Conservation (phyloP, 2,888 invertebrate genomes). For the Exephanes ischioxanthus region DNA sequence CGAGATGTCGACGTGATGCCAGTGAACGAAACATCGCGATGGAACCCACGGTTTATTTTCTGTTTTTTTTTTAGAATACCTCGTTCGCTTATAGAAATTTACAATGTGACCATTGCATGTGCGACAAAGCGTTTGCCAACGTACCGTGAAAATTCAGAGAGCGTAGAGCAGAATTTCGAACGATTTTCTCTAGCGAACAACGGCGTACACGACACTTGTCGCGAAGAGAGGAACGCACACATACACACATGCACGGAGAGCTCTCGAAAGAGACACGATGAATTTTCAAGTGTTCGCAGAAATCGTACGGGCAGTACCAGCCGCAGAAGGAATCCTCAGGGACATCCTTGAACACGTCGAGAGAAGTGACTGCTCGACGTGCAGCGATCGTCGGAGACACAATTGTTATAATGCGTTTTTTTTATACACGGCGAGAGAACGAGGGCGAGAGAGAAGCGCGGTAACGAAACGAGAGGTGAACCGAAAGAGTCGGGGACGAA, state of each 20-base stretch:
- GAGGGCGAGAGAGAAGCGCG: neutral
- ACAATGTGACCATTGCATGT: neutral
- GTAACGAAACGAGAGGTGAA: neutral
- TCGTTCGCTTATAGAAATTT: neutral
- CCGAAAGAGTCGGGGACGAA: neutral
- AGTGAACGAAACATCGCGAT: neutral
- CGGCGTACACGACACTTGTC: slow-evolving; percentile 20
- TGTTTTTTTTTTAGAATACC: neutral
- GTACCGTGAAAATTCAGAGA: slow-evolving; percentile 60
- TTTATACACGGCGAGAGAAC: neutral
- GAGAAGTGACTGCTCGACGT: slow-evolving; percentile 15
- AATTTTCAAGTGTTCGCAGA: slow-evolving; percentile 42
- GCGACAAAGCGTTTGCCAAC: slow-evolving; percentile 36
- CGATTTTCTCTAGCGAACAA: slow-evolving; percentile 50
- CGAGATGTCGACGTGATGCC: neutral
- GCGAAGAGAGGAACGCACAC: slow-evolving; percentile 1
- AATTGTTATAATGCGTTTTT: too few species aligned
- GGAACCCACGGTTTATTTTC: neutral
- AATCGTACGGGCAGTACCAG: slow-evolving; percentile 18
- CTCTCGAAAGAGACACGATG: neutral
- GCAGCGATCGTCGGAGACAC: neutral
- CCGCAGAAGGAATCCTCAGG: slow-evolving; percentile 58
- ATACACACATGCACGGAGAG: slow-evolving; percentile 1
- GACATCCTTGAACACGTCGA: slow-evolving; percentile 61
- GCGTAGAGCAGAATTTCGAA: slow-evolving; percentile 29